Evolutionary conservation across 2,888 invertebrate species (phyloP).

Genomic region (Synergus gifuensis): DNA sequence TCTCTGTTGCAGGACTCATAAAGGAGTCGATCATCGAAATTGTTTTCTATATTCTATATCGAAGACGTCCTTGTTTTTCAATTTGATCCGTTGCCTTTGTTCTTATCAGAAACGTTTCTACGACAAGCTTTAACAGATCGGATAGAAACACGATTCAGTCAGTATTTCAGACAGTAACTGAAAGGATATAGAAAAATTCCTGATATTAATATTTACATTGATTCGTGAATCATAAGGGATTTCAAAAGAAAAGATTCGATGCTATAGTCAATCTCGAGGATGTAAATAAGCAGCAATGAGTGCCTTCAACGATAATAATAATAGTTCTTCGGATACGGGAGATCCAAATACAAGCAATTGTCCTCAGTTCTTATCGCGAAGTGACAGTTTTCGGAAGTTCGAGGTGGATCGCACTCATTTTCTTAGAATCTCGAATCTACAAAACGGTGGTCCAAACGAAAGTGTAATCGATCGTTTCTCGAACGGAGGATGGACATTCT

Average conservation of each 20-base stretch:
- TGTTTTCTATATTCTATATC: neutral
- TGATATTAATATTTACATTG: neutral
- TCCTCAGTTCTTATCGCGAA: conserved; percentile 22
- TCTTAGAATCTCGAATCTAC: neutral
- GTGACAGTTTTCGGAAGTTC: conserved; percentile 30
- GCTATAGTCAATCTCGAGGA: neutral
- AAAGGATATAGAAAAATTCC: neutral
- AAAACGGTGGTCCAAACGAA: neutral
- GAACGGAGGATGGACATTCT: conserved; percentile 31
- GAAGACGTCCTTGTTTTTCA: conserved; percentile 16
- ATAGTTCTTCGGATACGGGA: conserved; percentile 9
- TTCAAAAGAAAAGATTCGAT: conserved; percentile 1
- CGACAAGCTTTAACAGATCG: neutral
- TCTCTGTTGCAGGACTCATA: neutral
- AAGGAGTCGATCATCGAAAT: neutral
- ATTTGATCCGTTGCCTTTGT: conserved; percentile 2
- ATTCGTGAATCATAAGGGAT: neutral
- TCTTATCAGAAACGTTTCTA: conserved; percentile 29
- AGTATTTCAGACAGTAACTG: conserved; percentile 15
- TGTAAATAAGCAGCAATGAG: conserved; percentile 24
- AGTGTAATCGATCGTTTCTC: conserved; percentile 9
- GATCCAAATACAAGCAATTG: conserved; percentile 6
- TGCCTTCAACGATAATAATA: conserved; percentile 17
- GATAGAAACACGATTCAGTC: conserved; percentile 17
- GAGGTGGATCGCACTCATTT: conserved; percentile 17